Base-by-base conservation (phyloP, 1,140 invertebrate species). In the Acromyrmex charruanus region DNA sequence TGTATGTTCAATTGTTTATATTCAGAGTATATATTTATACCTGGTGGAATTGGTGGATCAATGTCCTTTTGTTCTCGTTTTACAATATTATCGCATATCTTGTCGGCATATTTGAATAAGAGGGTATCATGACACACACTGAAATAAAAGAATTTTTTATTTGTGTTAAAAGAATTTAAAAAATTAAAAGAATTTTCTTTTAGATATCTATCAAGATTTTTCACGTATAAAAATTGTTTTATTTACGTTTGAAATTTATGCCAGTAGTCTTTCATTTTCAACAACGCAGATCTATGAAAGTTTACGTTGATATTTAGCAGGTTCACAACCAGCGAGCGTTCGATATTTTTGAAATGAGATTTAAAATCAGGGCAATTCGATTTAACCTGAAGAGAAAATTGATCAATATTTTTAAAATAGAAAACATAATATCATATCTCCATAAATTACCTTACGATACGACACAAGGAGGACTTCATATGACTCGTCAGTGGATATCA, bases 351-450 rank as follows among this genome's bases (percentile, higher is more conserved):
- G 91, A 98, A 98, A 90, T 98, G 97, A 0, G 96, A 96, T 88
- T 97, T 97, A 94, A 98, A 98, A 93, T 98, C 98, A 3, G 98
- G 98, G 94, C 98, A 98, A 86, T 97, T 96, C 0, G 97, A 97
- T 80, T 96, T 96, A 0, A 98, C 97, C 97, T 98, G 86, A 85
- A 63, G 14, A 77, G 7, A 72, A 74, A 28, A 31, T 61, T 12
- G 18, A 12, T 84, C 1, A 28, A 59, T 53, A 28, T 49, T 44
- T 59, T n/a, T 1, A 31, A 59, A 28, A 31, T 49, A 0, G 0
- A 0, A 6, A 2, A 39, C 9, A 3, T 35, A 35, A 74, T 44
- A 68, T 55, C 28, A 3, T 12, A 74, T 74, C 5, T 58, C 16
- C 3, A 31, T 7, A 75, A 74, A 71, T 39, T 93, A 97, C 97